These are phyloP conservation scores for Proteles cristata DNA, from an alignment of 2,113 vertebrate genomes.

Conservation along the genomic window DNA sequence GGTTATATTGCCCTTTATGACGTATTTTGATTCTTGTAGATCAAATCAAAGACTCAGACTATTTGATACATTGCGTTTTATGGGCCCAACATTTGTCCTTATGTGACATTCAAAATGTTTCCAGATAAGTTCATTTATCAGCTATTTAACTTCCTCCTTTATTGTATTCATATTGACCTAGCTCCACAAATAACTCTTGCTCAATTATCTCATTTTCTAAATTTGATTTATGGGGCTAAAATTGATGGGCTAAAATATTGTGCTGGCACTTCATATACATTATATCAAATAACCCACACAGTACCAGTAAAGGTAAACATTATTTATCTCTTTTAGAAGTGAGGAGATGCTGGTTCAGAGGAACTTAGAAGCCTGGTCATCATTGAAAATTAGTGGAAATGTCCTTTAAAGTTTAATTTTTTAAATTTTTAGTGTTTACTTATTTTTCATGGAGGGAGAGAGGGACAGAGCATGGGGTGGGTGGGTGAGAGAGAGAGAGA, in stretches of 20 bases:
- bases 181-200: neutral
- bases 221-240: constrained; percentile 34
- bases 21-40: neutral
- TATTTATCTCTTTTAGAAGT: neutral
- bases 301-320: neutral
- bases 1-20: neutral
- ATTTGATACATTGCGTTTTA: neutral
- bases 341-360: neutral
- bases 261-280: neutral
- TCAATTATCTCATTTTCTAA: neutral
- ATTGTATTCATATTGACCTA: neutral
- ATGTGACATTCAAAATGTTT: neutral
- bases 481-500: too few relatives aligned
- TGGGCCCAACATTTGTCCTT: neutral
- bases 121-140: neutral
- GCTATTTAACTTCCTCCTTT: neutral
- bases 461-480: too few relatives aligned
- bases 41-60: neutral
- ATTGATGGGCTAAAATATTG: neutral
- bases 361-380: neutral
- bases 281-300: neutral
- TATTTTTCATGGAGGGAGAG: too few relatives aligned
- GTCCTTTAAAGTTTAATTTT: neutral
- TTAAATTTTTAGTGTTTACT: too few relatives aligned
- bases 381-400: neutral